Conservation (phyloP, 2,797 vertebrate species). For the Pangasius djambal region DNA sequence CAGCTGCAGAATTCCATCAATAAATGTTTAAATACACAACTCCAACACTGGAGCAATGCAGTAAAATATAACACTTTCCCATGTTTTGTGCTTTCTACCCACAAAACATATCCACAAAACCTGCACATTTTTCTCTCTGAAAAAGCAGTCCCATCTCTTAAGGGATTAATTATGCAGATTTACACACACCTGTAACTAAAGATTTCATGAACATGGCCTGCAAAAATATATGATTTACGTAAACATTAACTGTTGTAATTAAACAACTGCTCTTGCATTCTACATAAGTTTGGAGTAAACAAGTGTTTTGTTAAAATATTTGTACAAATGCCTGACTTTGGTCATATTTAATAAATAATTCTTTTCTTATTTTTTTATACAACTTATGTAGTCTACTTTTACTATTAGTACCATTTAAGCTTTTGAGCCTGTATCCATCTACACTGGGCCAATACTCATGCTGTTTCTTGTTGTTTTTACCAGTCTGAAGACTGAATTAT, state of each 20-base stretch:
- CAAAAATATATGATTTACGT: conserved; percentile 1
- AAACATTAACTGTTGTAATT: background rate
- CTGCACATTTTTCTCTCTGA: background rate
- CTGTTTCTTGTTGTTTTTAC: background rate
- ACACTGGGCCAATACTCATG: background rate
- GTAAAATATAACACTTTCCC: background rate
- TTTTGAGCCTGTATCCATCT: too few species aligned
- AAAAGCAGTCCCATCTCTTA: background rate
- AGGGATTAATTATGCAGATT: conserved; percentile 1
- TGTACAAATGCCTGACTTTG: background rate
- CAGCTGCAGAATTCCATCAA: background rate
- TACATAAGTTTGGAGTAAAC: background rate
- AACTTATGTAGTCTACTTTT: background rate
- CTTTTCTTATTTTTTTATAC: background rate
- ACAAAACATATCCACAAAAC: background rate
- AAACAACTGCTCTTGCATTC: background rate
- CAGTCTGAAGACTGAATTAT: background rate
- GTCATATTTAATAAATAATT: background rate
- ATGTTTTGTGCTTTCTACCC: background rate
- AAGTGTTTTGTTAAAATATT: background rate
- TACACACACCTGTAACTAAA: background rate
- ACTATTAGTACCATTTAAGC: background rate
- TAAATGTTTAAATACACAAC: background rate
- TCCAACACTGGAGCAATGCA: background rate
- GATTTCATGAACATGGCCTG: too few species aligned